Conservation (phyloP, 2,113 vertebrate genomes). For the Turnix velox region DNA sequence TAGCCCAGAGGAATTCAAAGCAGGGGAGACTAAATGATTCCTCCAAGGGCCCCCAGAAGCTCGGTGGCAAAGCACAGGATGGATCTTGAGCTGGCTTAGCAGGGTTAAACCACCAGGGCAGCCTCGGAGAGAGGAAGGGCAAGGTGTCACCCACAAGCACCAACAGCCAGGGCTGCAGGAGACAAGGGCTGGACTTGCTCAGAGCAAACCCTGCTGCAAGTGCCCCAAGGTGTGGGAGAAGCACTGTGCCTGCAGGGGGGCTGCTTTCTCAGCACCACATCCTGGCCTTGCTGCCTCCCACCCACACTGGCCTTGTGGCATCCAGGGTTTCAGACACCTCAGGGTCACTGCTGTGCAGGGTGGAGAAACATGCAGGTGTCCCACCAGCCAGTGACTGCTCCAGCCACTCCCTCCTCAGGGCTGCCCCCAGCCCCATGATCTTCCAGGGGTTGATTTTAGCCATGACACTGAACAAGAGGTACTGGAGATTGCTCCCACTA, state of each 20-base stretch:
- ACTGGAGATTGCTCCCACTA: background rate
- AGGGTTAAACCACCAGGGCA: background rate
- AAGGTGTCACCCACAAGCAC: background rate
- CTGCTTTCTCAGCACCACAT: accelerated
- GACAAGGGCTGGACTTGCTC: accelerated
- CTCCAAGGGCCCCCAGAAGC: background rate
- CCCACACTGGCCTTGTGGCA: accelerated
- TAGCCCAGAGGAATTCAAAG: conserved; percentile 6
- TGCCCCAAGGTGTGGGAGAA: accelerated
- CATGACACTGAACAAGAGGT: background rate
- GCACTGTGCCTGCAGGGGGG: background rate
- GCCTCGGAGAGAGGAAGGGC: background rate
- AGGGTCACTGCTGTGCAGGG: background rate
- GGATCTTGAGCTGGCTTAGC: accelerated
- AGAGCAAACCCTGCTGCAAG: background rate
- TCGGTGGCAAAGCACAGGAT: background rate
- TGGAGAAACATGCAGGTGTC: background rate
- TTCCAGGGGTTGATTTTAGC: background rate
- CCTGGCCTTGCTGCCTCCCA: background rate
- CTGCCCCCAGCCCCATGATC: background rate
- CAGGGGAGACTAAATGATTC: background rate
- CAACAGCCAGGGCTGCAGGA: background rate
- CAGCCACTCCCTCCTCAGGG: background rate
- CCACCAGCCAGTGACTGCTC: background rate
- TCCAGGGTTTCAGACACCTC: background rate